Evolutionary conservation across 2,888 invertebrate species (phyloP), one percentile per base, ranked within the genome.

Genomic region (Tachina grossa): DNA sequence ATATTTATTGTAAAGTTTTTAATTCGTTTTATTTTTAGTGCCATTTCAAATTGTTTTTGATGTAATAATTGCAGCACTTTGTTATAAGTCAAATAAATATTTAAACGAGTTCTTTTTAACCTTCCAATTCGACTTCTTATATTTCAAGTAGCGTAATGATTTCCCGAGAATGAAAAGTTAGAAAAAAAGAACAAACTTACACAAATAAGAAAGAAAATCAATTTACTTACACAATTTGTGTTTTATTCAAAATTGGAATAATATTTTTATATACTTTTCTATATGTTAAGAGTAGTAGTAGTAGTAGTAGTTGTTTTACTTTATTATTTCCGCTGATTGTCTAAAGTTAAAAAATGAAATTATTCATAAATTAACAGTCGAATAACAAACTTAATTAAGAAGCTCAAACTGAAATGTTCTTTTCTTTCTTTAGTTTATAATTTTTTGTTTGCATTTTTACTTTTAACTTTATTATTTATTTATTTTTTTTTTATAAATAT

Each of bases 1-100:
- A 91, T 91, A 89, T 90, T 81, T 88, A 88, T 88, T 87, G 87
- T 89, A 75, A 87, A 83, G 79, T 85, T 82, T 84, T 85, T 79
- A 78, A 78, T 86, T 82, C 84, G 69, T 80, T 86, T 78, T 84
- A 47, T 45, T 78, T 69, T 86, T 80, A 69, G 61, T 78, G 85
- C 69, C 61, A 61, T 80, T 75, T 82, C 63, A 51, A 71, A 79
- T 61, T 53, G 59, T 68, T 49, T 85, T 83, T 43, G 11, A 65
- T 41, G 61, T 39, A 63, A 71, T 22, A 31, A 10, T 65, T 45
- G 14, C 39, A 57, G 13, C 14, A 49, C 16, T 14, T 57, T 78
- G 51, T 72, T 19, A 9, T 9, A 47, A 77, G 47, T 77, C 1
- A 66, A 85, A 65, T 87, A 41, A 74, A 41, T 41, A n/a, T 41